Evolutionary conservation across 2,888 invertebrate genomes (phyloP).

Genomic region (Hofmannophila pseudospretella): DNA sequence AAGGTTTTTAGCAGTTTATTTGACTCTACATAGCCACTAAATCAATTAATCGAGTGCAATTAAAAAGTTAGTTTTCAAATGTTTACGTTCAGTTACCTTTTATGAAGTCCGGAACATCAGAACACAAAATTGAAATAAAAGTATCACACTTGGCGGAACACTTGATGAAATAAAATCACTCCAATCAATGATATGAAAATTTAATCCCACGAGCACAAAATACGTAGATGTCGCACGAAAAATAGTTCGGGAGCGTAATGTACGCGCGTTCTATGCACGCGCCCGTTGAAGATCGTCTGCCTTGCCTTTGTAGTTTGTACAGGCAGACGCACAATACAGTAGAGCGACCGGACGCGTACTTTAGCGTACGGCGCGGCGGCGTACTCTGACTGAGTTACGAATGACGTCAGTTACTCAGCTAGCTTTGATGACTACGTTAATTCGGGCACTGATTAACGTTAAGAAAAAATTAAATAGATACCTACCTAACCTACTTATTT

Average conservation of each 20-base stretch:
- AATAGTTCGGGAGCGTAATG: constrained; percentile 11
- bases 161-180: constrained; percentile 3
- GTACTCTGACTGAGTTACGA: not conserved
- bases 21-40: not conserved
- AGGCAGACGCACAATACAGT: not conserved
- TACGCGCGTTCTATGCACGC: constrained; percentile 21
- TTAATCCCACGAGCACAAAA: not conserved
- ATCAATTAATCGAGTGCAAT: too few species aligned
- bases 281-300: constrained; percentile 27
- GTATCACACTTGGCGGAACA: constrained; percentile 14
- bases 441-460: too few species aligned
- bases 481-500: too few species aligned
- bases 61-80: not conserved
- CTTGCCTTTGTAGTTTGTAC: constrained; percentile 6
- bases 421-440: not conserved
- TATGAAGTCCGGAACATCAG: not conserved
- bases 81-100: constrained; percentile 2
- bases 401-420: not conserved
- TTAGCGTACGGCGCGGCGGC: not conserved
- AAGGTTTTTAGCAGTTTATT: constrained; percentile 38
- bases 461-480: too few species aligned
- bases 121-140: not conserved
- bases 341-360: not conserved
- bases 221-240: not conserved
- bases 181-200: not conserved